Evolutionary conservation across 2,113 vertebrate species (phyloP).

Genomic region (Panthera leo): DNA sequence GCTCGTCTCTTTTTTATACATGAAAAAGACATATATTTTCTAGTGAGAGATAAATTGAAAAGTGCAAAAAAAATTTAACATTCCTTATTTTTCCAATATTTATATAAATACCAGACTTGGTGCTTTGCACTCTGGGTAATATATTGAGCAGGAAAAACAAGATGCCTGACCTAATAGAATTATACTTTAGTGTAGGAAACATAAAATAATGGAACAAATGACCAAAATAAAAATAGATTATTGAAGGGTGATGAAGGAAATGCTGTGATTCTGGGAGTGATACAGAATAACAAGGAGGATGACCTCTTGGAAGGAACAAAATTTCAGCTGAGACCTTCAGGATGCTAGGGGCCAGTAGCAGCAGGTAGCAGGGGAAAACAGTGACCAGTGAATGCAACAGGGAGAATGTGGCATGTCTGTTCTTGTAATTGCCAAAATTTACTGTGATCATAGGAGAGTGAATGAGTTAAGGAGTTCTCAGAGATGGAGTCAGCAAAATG

Average conservation of each 20-base stretch:
- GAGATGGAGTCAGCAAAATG: neutral
- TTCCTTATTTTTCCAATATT: neutral
- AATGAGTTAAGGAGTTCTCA: neutral
- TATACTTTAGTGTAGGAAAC: neutral
- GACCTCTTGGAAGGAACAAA: rapidly evolving
- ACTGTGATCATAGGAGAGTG: neutral
- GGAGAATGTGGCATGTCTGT: neutral
- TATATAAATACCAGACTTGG: neutral
- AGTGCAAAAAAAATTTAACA: neutral
- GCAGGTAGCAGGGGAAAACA: neutral
- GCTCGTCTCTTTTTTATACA: neutral
- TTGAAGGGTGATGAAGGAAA: neutral
- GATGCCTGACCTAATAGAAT: neutral
- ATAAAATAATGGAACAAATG: neutral
- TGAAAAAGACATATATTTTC: neutral
- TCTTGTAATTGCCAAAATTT: neutral
- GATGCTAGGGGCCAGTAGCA: neutral
- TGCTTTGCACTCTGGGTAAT: neutral
- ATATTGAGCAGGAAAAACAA: neutral
- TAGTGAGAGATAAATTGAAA: neutral
- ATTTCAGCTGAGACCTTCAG: neutral
- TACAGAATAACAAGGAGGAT: neutral
- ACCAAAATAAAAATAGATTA: neutral
- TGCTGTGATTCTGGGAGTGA: neutral
- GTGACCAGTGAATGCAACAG: neutral